Evolutionary conservation across 2,888 invertebrate genomes (phyloP).

Genomic region (Ennomos erosarius): DNA sequence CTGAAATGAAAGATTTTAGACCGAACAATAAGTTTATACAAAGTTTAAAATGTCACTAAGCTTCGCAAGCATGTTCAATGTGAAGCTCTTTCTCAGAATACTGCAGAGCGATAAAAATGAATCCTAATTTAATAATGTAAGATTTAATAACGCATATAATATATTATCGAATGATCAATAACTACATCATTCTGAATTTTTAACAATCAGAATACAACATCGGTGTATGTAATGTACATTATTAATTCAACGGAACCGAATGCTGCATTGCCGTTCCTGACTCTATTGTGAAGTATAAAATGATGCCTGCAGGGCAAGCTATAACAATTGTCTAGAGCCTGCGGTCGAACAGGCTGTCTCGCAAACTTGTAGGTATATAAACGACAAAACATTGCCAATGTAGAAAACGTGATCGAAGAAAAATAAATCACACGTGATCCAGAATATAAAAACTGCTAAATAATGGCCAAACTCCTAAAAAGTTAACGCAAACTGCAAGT

Average conservation of each 20-base stretch:
- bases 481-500: not conserved
- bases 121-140: not conserved
- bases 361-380: too few relatives aligned
- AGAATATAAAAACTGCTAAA: not conserved
- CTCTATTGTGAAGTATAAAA: constrained; percentile 8
- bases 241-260: constrained; percentile 21
- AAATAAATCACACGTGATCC: too few relatives aligned
- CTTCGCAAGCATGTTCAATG: too few relatives aligned
- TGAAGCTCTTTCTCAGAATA: too few relatives aligned
- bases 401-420: too few relatives aligned
- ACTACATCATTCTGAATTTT: constrained; percentile 6
- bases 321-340: not conserved
- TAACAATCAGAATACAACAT: constrained; percentile 13
- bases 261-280: constrained; percentile 16
- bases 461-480: not conserved
- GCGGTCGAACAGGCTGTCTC: constrained; percentile 1
- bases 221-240: constrained; percentile 14
- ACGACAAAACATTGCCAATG: too few relatives aligned
- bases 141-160: not conserved
- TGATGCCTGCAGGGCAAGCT: constrained; percentile 1
- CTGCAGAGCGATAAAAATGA: too few relatives aligned
- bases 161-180: not conserved
- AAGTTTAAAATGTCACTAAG: too few relatives aligned
- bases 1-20: too few relatives aligned
- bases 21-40: too few relatives aligned